Percentiles rank a stretch among this genome's conserved stretches.
Conservation (phyloP, 1,140 invertebrate species). For the Halictus rubicundus region DNA sequence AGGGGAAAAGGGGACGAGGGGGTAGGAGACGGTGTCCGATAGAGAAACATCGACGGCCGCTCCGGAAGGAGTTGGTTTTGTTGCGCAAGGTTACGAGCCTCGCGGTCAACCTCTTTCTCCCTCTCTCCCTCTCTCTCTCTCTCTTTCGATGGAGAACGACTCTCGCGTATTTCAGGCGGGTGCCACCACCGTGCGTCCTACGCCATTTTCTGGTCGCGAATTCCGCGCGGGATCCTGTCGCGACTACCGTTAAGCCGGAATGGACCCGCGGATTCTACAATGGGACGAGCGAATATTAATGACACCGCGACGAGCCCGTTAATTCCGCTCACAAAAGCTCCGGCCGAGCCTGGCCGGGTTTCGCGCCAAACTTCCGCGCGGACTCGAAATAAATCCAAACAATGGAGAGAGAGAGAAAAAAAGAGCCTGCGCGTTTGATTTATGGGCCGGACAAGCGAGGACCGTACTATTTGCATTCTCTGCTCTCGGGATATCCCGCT, state of each 20-base stretch:
- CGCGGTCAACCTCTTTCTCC: too few species aligned
- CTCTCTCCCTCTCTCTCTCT: too few species aligned
- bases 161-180: too few species aligned
- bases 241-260: not conserved
- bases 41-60: not conserved
- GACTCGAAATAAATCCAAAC: not conserved
- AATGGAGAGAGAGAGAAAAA: not conserved
- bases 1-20: slow-evolving; percentile 16
- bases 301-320: not conserved
- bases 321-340: not conserved
- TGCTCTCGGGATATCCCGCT: too few species aligned
- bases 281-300: not conserved
- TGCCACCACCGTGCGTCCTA: too few species aligned
- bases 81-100: too few species aligned
- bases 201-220: too few species aligned
- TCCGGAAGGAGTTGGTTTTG: slow-evolving; percentile 24
- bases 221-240: not conserved
- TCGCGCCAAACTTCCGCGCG: too few species aligned
- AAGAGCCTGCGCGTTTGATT: not conserved
- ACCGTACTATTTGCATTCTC: slow-evolving; percentile 3
- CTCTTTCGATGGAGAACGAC: too few species aligned
- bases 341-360: too few species aligned
- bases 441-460: not conserved
- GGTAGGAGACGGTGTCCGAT: slow-evolving; percentile 2
- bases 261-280: not conserved